Evolutionary conservation across 2,797 vertebrate species (phyloP), one percentile per base, ranked within the genome.

Genomic region (Oreochromis mossambicus): DNA sequence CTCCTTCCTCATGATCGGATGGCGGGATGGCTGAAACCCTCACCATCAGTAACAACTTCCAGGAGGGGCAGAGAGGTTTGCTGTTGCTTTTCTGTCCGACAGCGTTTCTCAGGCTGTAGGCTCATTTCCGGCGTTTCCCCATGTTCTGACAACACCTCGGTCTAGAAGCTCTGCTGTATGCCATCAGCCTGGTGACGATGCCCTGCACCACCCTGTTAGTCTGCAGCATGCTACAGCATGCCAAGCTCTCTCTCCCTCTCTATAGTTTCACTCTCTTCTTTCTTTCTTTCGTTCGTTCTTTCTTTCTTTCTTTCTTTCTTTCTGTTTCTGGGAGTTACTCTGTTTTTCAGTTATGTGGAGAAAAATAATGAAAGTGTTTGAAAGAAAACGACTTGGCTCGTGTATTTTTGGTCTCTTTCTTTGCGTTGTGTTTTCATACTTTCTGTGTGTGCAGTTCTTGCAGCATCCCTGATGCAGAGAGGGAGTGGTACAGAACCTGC

Each of bases 301-400:
- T 91, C 89, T 90, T 81, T 86, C 77, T 88, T 81, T 82, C 81
- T 77, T 83, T 84, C 75, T 91, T 79, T 88, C 85, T 87, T 82
- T 87, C 84, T 75, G 85, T 94, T 93, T 94, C 89, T 95, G 86
- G 89, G 88, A 94, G 93, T 93, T 94, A 93, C 83, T 93, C 88
- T 91, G 91, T 93, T 96, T 96, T 96, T 96, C 91, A 95, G 94
- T 96, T 96, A 89, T 96, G 95, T 97, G 96, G 94, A 96, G 95
- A 96, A 95, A 73, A 96, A 95, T 94, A 96, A 96, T 96, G 95
- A 97, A 97, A 96, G 96, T 96, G 95, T 97, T 97, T 96, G 92
- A 97, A 96, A 96, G 94, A 96, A 96, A 96, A 91, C 32, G 11
- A 80, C 87, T 73, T 38, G 90, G 36, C 86, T 94, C 48, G 80